Conservation (phyloP, 1,140 invertebrate species). For the Polypedilum vanderplanki region DNA sequence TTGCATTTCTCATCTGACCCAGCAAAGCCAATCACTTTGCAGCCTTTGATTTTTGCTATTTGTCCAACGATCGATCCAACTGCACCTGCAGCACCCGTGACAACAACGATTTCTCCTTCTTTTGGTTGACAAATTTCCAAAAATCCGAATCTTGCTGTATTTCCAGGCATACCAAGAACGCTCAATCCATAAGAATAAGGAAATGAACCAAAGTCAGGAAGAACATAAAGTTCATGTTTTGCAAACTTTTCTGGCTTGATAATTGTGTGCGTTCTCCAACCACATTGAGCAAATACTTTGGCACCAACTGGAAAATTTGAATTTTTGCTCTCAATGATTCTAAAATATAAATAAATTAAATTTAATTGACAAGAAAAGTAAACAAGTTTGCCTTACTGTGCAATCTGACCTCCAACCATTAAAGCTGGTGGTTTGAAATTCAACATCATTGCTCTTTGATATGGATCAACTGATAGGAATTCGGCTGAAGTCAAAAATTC, state of each 20-base stretch:
- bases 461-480: conserved; percentile 50
- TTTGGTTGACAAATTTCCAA: conserved; percentile 61
- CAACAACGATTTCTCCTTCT: conserved; percentile 59
- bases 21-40: conserved; percentile 63
- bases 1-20: conserved; percentile 62
- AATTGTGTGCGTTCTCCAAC: conserved; percentile 51
- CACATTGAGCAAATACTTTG: conserved; percentile 48
- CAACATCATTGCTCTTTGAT: conserved; percentile 42
- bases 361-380: too few relatives aligned
- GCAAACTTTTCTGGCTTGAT: conserved; percentile 32
- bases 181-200: conserved; percentile 39
- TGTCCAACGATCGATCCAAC: conserved; percentile 66
- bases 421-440: conserved; percentile 37
- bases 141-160: conserved; percentile 67
- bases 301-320: conserved; percentile 49
- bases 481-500: conserved; percentile 35
- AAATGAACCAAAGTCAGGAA: conserved; percentile 40
- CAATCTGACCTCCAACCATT: conserved; percentile 45
- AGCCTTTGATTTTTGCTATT: conserved; percentile 63
- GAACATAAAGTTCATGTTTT: conserved; percentile 6
- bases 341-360: conserved; percentile 34
- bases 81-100: conserved; percentile 60
- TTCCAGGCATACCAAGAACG: conserved; percentile 46
- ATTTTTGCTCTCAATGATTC: conserved; percentile 50
- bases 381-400: conserved; percentile 39